These are phyloP conservation scores for Fissipunctia ypsillon DNA, from an alignment of 2,888 invertebrate genomes.

Conservation along the genomic window DNA sequence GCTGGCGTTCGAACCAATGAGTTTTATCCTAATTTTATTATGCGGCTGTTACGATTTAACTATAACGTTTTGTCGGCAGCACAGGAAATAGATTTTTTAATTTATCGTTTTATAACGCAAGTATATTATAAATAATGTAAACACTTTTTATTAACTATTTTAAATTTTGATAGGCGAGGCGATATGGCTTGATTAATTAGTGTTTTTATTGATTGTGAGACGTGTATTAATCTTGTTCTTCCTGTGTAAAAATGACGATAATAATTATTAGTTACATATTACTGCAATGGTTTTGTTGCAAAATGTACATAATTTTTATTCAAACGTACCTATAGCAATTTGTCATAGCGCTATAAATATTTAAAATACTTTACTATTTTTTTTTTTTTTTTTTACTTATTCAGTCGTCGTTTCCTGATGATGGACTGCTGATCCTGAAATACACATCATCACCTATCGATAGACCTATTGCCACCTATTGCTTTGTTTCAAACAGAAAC, in stretches of 20 bases:
- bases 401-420: not conserved
- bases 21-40: constrained; percentile 86
- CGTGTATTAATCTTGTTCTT: constrained; percentile 40
- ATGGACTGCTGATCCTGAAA: not conserved
- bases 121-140: constrained; percentile 68
- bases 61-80: constrained; percentile 67
- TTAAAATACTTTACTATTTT: too few species aligned
- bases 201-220: constrained; percentile 59
- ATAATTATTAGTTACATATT: not conserved
- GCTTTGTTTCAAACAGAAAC: not conserved
- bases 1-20: constrained; percentile 84
- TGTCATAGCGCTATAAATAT: too few species aligned
- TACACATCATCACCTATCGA: not conserved
- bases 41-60: constrained; percentile 74
- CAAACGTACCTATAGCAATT: too few species aligned
- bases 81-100: constrained; percentile 68
- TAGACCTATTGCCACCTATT: too few species aligned
- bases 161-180: constrained; percentile 56
- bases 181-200: constrained; percentile 58
- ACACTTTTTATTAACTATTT: constrained; percentile 64
- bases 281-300: not conserved
- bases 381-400: too few species aligned
- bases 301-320: too few species aligned
- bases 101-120: constrained; percentile 66
- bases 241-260: constrained; percentile 2